A percentile compares a stretch with the other conserved stretches of the same genome.
Evolutionary conservation across 2,113 vertebrate species (phyloP).

Genomic region (Crotalus viridis): DNA sequence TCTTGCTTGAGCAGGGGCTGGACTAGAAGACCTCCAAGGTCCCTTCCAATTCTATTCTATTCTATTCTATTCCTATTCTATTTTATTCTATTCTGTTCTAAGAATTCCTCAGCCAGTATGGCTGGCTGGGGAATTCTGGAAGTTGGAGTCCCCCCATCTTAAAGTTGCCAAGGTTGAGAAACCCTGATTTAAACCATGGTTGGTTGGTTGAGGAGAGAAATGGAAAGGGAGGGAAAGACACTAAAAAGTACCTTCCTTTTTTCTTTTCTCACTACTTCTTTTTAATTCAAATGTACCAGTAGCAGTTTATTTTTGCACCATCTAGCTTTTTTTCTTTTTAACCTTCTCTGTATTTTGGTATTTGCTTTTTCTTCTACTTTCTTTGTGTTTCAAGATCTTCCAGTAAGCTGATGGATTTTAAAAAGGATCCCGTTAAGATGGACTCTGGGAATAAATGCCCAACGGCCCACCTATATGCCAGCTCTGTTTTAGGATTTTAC

Average conservation of each 20-base stretch:
- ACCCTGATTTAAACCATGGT: not conserved
- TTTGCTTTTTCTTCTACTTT: not conserved
- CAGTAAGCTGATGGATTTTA: not conserved
- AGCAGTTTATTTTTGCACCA: not conserved
- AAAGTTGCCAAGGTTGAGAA: not conserved
- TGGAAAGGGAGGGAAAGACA: not conserved
- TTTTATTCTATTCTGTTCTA: too few species aligned
- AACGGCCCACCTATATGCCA: not conserved
- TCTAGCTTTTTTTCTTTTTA: not conserved
- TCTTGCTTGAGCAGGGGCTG: too few species aligned
- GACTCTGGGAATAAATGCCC: not conserved
- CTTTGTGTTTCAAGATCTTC: not conserved
- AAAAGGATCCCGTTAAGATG: not conserved
- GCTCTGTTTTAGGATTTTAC: not conserved
- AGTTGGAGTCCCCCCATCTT: not conserved
- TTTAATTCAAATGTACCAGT: not conserved
- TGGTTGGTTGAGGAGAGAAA: not conserved
- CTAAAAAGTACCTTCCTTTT: not conserved
- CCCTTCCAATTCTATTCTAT: too few species aligned
- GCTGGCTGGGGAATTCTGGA: not conserved
- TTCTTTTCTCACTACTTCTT: not conserved
- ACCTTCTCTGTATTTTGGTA: not conserved
- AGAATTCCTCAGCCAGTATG: too few species aligned
- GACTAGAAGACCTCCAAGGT: too few species aligned
- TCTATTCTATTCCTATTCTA: too few species aligned